Base-by-base conservation (phyloP, 2,888 invertebrate genomes). In the Agonopterix alstromeriana region DNA sequence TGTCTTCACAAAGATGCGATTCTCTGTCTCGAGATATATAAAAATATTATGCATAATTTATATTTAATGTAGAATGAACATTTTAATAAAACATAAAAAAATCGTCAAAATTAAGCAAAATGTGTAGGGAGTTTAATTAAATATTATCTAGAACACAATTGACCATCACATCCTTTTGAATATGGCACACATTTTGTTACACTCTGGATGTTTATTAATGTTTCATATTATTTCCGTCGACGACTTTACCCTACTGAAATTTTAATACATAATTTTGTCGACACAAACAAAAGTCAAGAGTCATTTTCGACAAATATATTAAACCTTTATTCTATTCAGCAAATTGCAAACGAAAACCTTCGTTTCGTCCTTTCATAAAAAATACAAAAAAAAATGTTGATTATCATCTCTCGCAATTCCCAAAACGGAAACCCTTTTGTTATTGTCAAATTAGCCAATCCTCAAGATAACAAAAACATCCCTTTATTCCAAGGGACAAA, bases 401-500 rank as follows among this genome's bases (percentile, higher is more conserved):
- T 87, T 82, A 80, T 72, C 73, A 83, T 83, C 58, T 70, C 76
- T 83, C 58, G 70, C 75, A 80, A 80, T 79, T 78, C 83, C 85
- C 84, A 63, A 61, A 71, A 70, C 78, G 79, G 77, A 79, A 73
- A 65, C 76, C 81, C 83, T 82, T 85, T 88, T 88, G 88, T 87
- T 87, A 82, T 86, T 87, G 85, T 84, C 88, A 88, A 88, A 88
- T 88, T 88, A 88, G 84, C 77, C 88, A 83, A 85, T 88, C 83
- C 88, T 87, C 88, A 88, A 88, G 88, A 88, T 88, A 88, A 87
- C 87, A 88, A 86, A 85, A 86, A 85, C 82, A 84, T 70, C 82
- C 87, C 83, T 84, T 85, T 80, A 71, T 75, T 66, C 64, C 63
- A 72, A 77, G 75, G 82, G 79, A 85, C 84, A 86, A 85, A 79